Conservation (phyloP, 2,888 invertebrate species). For the Bruchidius siliquastri region DNA sequence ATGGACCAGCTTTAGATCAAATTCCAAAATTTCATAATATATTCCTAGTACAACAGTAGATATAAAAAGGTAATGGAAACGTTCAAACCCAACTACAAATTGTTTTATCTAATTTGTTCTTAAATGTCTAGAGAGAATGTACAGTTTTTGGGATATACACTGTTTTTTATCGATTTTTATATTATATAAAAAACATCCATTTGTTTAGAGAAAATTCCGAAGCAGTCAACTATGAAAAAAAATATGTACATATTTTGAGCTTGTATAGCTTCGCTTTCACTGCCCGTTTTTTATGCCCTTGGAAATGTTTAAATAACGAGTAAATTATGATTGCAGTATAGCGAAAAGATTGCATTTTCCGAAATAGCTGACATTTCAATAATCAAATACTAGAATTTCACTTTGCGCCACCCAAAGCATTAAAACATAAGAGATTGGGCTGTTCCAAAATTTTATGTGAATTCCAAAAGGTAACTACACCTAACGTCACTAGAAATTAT, state of each 20-base stretch:
- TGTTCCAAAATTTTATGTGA: too few relatives aligned
- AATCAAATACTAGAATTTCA: too few relatives aligned
- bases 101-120: conserved; percentile 21
- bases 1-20: conserved; percentile 7
- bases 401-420: too few relatives aligned
- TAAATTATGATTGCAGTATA: neutral
- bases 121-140: neutral
- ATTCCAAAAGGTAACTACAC: too few relatives aligned
- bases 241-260: neutral
- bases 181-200: conserved; percentile 12
- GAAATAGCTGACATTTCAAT: neutral
- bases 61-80: conserved; percentile 25
- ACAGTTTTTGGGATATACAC: conserved; percentile 12
- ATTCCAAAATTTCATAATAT: conserved; percentile 17
- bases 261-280: neutral
- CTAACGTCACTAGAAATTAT: too few relatives aligned
- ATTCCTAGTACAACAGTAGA: conserved; percentile 22
- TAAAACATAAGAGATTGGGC: too few relatives aligned
- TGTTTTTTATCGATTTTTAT: conserved; percentile 1
- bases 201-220: conserved; percentile 9
- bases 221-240: conserved; percentile 5
- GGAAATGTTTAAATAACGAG: neutral
- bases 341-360: neutral
- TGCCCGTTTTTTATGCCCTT: neutral
- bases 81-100: conserved; percentile 27